Conservation (phyloP, 2,797 vertebrate genomes). For the Chelidonichthys spinosus region DNA sequence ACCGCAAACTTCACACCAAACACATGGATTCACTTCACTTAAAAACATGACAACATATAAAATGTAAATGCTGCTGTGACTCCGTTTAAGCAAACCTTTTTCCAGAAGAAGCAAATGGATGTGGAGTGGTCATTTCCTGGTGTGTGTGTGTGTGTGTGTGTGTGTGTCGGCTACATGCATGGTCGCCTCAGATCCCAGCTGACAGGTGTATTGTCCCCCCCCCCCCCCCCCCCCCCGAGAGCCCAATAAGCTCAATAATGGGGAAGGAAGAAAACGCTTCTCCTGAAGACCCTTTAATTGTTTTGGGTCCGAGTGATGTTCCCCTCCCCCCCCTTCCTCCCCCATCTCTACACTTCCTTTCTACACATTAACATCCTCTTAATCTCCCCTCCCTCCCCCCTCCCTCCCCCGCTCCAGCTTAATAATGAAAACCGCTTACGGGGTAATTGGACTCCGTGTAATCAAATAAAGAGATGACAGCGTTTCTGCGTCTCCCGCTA, state of each 20-base stretch:
- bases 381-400: constrained; percentile 83
- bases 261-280: constrained; percentile 86
- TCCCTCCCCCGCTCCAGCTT: constrained; percentile 69
- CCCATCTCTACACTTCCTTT: constrained; percentile 1
- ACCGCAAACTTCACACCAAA: too few species aligned
- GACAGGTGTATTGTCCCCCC: constrained; percentile 93
- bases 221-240: constrained; percentile 82
- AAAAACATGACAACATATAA: too few species aligned
- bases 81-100: too few species aligned
- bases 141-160: constrained; percentile 57
- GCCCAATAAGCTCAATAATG: constrained; percentile 89
- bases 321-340: too few species aligned
- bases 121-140: constrained; percentile 86
- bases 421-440: constrained; percentile 90
- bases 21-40: too few species aligned
- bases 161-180: constrained; percentile 85
- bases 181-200: constrained; percentile 88
- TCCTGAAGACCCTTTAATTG: constrained; percentile 91
- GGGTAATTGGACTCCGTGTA: constrained; percentile 92
- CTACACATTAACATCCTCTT: constrained; percentile 63
- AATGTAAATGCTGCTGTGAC: too few species aligned
- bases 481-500: constrained; percentile 80
- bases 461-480: constrained; percentile 84
- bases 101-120: constrained; percentile 52
- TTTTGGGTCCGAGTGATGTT: constrained; percentile 89